Base-by-base conservation (phyloP, 2,113 vertebrate species). In the Melanerpes aurifrons region DNA sequence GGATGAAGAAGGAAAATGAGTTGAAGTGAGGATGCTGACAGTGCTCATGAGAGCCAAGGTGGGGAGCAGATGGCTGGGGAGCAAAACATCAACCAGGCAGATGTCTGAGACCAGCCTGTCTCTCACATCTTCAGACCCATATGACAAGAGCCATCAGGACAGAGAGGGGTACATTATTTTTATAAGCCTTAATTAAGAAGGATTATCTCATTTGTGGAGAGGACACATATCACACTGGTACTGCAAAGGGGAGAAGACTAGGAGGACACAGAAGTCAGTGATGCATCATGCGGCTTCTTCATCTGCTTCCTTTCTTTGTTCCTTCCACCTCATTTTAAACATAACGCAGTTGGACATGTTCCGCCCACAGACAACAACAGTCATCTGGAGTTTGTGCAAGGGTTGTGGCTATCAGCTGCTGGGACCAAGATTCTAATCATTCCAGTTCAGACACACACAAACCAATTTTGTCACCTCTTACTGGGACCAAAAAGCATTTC, bases 131-230 rank as follows among this genome's bases (percentile, higher is more conserved):
- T 26, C 84, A 86, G 73, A 53, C 58, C 75, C 84, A 4, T 22
- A 15, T 35, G 91, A 93, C 84, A 93, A 20, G 75, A 72, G 58
- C 13, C 90, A 68, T 68, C 82, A 63, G 83, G 82, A 91, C 66
- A 68, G 59, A 57, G 56, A 40, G 32, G 72, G 31, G 57, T 17
- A 87, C 64, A 71, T 86, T 54, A 29, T 29, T 91, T 87, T 63
- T 61, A 78, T 53, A 88, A 81, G n/a, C 19, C 7, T 57, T 92
- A 93, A 96, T 96, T 94, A 93, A 91, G 82, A 32, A n/a, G 43
- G 40, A 54, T 92, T 94, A 73, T 88, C 68, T 80, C 1, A 8
- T 88, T 89, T 94, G 57, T 7, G 25, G 59, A 35, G 32, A 82
- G 56, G 63, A 74, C 43, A 18, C 0, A 0, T 15, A 29, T 25